Percentiles rank a stretch among this genome's conserved stretches.
Conservation (phyloP, 2,797 vertebrate genomes). For the Telmatherina bonti region DNA sequence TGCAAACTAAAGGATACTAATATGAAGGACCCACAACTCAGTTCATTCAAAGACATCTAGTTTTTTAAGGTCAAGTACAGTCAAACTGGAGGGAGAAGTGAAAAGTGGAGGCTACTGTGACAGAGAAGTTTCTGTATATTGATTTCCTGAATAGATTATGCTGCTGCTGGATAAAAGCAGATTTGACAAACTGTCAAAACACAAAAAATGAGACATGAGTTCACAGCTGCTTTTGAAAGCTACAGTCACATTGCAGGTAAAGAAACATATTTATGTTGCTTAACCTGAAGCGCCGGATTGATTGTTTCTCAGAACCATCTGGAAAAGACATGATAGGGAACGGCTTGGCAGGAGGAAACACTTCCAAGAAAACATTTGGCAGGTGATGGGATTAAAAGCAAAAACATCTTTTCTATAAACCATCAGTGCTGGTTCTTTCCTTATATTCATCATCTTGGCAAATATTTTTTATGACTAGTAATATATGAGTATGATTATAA, state of each 20-base stretch:
- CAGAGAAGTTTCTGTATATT: constrained; percentile 52
- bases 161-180: constrained; percentile 44
- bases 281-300: constrained; percentile 9
- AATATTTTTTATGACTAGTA: background rate
- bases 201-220: constrained; percentile 28
- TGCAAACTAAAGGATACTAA: constrained; percentile 8
- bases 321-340: constrained; percentile 11
- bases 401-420: constrained; percentile 17
- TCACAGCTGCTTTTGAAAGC: constrained; percentile 24
- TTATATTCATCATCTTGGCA: background rate
- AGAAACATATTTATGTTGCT: background rate
- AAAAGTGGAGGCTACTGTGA: constrained; percentile 23
- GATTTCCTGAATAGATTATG: constrained; percentile 57
- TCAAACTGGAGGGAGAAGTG: constrained; percentile 41
- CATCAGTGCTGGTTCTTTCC: background rate
- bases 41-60: background rate
- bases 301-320: constrained; percentile 17
- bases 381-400: constrained; percentile 17
- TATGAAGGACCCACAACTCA: constrained; percentile 15
- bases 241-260: constrained; percentile 11
- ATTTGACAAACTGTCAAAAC: constrained; percentile 60
- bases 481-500: background rate
- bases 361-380: constrained; percentile 12
- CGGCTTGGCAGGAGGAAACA: background rate
- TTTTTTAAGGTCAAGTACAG: constrained; percentile 33